phyloP scores from a whole-genome alignment of 2,888 invertebrate genomes.

The Drosophila greeni region DNA sequence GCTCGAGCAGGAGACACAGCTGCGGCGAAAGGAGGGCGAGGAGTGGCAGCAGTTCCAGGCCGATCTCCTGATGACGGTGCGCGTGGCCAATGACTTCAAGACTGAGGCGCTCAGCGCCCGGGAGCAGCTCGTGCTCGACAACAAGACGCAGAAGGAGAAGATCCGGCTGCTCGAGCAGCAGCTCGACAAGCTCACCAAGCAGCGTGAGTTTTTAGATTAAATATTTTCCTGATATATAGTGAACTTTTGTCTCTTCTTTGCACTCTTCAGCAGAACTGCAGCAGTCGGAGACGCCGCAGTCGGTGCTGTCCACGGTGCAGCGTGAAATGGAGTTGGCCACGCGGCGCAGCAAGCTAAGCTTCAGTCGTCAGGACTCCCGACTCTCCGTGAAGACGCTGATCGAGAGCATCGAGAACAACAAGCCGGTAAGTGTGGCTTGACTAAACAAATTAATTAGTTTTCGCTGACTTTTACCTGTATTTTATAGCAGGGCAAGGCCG shows the following conservation, averaged over 20 bases:
- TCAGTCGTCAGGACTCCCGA: constrained; percentile 83
- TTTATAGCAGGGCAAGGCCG: constrained; percentile 69
- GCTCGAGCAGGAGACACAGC: constrained; percentile 83
- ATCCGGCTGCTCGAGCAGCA: constrained; percentile 88
- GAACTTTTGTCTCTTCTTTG: not conserved
- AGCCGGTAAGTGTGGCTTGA: constrained; percentile 81
- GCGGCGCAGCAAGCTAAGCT: constrained; percentile 80
- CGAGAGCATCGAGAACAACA: constrained; percentile 93
- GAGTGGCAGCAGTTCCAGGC: constrained; percentile 98
- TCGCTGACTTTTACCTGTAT: not conserved
- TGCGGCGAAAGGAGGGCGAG: constrained; percentile 83
- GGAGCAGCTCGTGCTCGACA: constrained; percentile 90
- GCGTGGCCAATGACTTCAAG: constrained; percentile 97
- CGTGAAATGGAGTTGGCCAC: constrained; percentile 81
- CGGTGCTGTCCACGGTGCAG: constrained; percentile 80
- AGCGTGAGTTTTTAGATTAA: constrained; percentile 66
- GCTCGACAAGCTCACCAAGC: constrained; percentile 86
- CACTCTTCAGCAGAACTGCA: constrained; percentile 58
- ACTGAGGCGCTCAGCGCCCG: constrained; percentile 96
- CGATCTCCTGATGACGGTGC: constrained; percentile 93
- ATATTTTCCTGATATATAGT: not conserved
- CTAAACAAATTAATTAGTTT: rapidly evolving
- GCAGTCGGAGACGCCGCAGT: constrained; percentile 79
- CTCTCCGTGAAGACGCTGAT: constrained; percentile 94
- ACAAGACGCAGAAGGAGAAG: constrained; percentile 88